Evolutionary conservation across 2,113 vertebrate genomes (phyloP), one percentile per base, ranked within the genome.

Genomic region (Chaetodon trifascialis): DNA sequence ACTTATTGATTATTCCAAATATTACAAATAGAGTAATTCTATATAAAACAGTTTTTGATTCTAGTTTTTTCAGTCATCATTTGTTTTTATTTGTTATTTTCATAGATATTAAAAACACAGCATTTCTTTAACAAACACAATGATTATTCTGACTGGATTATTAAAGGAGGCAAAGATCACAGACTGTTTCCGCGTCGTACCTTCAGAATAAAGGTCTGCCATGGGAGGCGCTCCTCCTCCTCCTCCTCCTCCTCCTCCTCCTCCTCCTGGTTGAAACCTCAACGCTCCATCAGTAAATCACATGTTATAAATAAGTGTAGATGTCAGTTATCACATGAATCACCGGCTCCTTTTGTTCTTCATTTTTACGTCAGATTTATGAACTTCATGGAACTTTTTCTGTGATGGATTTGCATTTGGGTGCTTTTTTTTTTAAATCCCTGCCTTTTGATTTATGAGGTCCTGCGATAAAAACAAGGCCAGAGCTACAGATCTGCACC

Each of bases 221-320:
- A 14, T 89, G 80, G 88, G 4, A 88, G 91, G 89, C 77, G 80
- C 79, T 74, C 54, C 36, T 44, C 12, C 17, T 7, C 0, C 42
- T 36, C 5, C 47, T 23, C 34, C 44, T 73, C 49, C 23, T 15
- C 30, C 30, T 30, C 30, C 79, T 74, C 54, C 36, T 44, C 12
- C 47, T 23, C 34, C 44, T 73, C 49, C 23, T 15, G 30, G 30
- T 30, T 30, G 2, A 2, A 30, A 30, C 30, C 30, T 3, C 3
- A 30, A 30, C 30, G 2, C 30, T 30, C 30, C 30, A 5, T 30
- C 59, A 25, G 21, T n/a, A 34, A 54, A 66, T 62, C 83, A 54
- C 49, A 36, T 46, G 7, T 59, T 36, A 4, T 5, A n/a, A 30
- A 54, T 44, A 17, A 42, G 25, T 25, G 21, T 23, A 30, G 46